Evolutionary conservation across 2,113 vertebrate genomes (phyloP).

Genomic region (Chloroceryle aenea): DNA sequence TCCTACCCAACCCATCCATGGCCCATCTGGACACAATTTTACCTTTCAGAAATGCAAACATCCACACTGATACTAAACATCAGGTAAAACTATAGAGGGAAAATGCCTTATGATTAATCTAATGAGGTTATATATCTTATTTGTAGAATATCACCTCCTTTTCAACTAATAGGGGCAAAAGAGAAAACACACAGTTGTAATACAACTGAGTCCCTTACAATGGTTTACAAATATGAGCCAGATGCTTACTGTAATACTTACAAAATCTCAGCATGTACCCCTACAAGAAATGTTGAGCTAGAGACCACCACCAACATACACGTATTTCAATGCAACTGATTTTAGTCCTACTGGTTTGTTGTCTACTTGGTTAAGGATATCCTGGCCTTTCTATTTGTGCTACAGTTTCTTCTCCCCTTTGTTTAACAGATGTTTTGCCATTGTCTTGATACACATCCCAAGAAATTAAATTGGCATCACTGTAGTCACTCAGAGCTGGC

Average conservation of each 20-base stretch:
- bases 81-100: background rate
- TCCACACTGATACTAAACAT: background rate
- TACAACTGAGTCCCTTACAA: background rate
- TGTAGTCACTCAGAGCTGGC: background rate
- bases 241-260: background rate
- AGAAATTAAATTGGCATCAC: background rate
- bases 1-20: background rate
- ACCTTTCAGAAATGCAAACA: background rate
- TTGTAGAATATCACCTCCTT: background rate
- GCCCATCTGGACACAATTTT: background rate
- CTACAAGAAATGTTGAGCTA: background rate
- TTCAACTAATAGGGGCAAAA: conserved; percentile 15
- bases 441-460: background rate
- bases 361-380: background rate
- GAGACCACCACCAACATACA: background rate
- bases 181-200: background rate
- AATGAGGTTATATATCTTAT: background rate
- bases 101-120: background rate
- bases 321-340: background rate
- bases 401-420: background rate
- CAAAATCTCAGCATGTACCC: background rate
- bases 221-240: background rate
- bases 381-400: background rate
- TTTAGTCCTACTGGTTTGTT: background rate
- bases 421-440: background rate